Evolutionary conservation across 2,113 vertebrate species (phyloP), one percentile per base, ranked within the genome.

Genomic region (Sarotherodon lohbergeri): DNA sequence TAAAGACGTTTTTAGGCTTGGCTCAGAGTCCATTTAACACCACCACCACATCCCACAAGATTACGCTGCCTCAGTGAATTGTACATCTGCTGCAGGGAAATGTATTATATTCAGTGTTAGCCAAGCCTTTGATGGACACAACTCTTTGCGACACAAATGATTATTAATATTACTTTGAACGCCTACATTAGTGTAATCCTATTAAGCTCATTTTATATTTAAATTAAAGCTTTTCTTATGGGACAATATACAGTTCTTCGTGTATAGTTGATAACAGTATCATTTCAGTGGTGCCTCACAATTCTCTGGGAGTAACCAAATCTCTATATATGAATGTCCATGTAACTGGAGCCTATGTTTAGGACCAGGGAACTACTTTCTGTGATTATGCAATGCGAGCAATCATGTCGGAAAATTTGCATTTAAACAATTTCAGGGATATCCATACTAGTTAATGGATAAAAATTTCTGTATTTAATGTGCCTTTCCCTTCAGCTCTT

Each of bases 11-110:
- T 86, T 90, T 87, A 83, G 88, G 43, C 57, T 73, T 14, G 46
- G n/a, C 61, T 81, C 61, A 84, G 76, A 86, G 22, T 82, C 55
- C 83, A 89, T 88, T 91, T 84, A 88, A 88, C 76, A 85, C 59
- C 50, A 86, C 56, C 76, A 86, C 43, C 82, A 91, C 82, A 57
- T 85, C 73, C 87, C 78, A 80, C 85, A 84, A 85, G 91, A 85
- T 85, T 86, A 84, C 56, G 71, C 48, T 16, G 50, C 57, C 39
- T 81, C 9, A 27, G 82, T 63, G 83, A 52, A 12, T 71, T 54
- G 76, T 39, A 43, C 52, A n/a, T 27, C 57, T 87, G 63, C 81
- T 71, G 63, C 52, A 54, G 63, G 63, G 59, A 24, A 73, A 57
- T 41, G 17, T 12, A 24, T 48, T 27, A 76, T 19, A 32, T 61